These are phyloP conservation scores for Drosophila quadrilineata DNA, from an alignment of 1,140 invertebrate species.

Conservation along the genomic window DNA sequence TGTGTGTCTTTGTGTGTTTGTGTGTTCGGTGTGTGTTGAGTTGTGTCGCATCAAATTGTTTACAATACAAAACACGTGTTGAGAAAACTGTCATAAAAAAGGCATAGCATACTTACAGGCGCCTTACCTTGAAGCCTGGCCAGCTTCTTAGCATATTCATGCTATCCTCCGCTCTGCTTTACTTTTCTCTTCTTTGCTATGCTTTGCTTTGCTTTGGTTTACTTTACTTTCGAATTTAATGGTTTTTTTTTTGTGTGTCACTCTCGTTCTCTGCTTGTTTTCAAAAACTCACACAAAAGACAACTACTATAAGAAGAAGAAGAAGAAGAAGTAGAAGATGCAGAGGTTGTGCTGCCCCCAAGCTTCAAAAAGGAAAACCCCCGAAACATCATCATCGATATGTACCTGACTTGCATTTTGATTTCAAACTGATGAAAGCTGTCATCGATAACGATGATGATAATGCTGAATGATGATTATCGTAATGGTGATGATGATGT, in stretches of 20 bases:
- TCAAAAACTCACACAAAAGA: slow-evolving; percentile 16
- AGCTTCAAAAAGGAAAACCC: background rate
- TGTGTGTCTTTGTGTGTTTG: background rate
- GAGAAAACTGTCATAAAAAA: slow-evolving; percentile 49
- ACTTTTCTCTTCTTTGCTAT: background rate
- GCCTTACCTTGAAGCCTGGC: slow-evolving; percentile 50
- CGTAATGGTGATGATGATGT: background rate
- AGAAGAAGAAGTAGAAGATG: too few species aligned
- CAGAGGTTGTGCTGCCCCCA: too few species aligned
- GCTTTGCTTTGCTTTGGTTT: slow-evolving; percentile 3
- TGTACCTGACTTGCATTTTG: slow-evolving; percentile 59
- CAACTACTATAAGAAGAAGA: too few species aligned
- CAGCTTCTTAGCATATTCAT: slow-evolving; percentile 13
- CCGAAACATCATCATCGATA: slow-evolving; percentile 21
- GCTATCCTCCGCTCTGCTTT: background rate
- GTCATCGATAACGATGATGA: slow-evolving; percentile 9
- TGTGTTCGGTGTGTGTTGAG: slow-evolving; percentile 5
- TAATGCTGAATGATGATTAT: slow-evolving; percentile 33
- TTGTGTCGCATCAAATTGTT: slow-evolving; percentile 63
- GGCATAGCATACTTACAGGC: slow-evolving; percentile 35
- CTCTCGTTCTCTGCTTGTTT: too few species aligned
- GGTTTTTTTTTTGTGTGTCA: too few species aligned
- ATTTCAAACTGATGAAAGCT: slow-evolving; percentile 26
- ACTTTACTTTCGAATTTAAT: slow-evolving; percentile 37
- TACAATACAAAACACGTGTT: slow-evolving; percentile 73